Base-by-base conservation (phyloP, 2,113 vertebrate genomes). In the Carassius gibelio region DNA sequence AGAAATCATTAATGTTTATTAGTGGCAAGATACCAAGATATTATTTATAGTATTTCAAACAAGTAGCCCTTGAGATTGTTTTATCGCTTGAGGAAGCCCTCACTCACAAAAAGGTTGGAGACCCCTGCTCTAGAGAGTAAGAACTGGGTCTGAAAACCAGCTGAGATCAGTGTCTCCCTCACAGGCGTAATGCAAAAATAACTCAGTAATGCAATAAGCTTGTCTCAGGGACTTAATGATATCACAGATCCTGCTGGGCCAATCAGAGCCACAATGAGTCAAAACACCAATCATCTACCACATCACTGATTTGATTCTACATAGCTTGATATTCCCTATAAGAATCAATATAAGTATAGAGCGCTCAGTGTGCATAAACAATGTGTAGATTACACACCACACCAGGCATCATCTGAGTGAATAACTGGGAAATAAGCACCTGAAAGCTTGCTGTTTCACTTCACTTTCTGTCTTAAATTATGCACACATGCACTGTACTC, bases 71-170 rank as follows among this genome's bases (percentile, higher is more conserved):
- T 38, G 36, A 38, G 36, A 38, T 5, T 38, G 36, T 38, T 38
- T 38, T 38, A 38, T 38, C 36, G 2, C 36, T 38, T 38, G 4
- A 38, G 36, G 36, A 5, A 38, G 36, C 36, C 36, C 36, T 38
- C 36, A 38, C 36, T 38, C 36, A 38, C 36, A 38, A 38, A 38
- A 38, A 38, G 36, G 36, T 38, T 38, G 36, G 36, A 4, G 36
- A 38, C 36, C 36, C 36, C 36, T 38, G 36, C 36, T 61, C 13
- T 21, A 38, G 83, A 30, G 19, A 48, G 36, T 34, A 38, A 68
- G 36, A 82, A 59, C 14, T 69, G 59, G 71, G 61, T 77, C 62
- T 76, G 77, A 76, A 81, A 71, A 64, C 36, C 48, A 74, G 86
- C 50, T 62, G 61, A 71, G 61, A 84, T 76, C 23, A 48, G 69